These are phyloP conservation scores for Diceros bicornis DNA, from an alignment of 2,797 vertebrate genomes.

Conservation along the genomic window DNA sequence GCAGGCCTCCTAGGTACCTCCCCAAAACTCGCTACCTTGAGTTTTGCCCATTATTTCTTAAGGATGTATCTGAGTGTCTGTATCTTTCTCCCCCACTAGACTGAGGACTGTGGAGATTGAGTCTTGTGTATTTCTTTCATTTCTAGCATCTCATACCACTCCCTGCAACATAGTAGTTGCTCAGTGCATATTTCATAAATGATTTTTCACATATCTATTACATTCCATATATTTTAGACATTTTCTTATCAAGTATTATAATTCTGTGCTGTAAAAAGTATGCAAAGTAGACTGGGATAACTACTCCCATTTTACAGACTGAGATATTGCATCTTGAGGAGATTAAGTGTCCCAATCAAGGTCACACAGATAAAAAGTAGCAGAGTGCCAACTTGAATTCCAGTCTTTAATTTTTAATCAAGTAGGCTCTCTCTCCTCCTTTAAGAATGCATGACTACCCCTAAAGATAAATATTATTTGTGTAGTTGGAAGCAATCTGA, in stretches of 20 bases:
- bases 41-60: neutral
- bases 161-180: neutral
- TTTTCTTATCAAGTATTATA: neutral
- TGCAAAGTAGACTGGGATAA: neutral
- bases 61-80: neutral
- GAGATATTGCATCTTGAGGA: neutral
- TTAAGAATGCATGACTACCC: neutral
- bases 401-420: conserved; percentile 38
- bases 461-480: neutral
- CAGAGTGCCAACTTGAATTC: neutral
- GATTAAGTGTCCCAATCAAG: neutral
- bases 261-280: neutral
- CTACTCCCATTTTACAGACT: conserved; percentile 9
- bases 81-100: neutral
- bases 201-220: neutral
- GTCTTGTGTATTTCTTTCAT: neutral
- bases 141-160: neutral
- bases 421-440: neutral
- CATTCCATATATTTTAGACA: neutral
- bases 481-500: conserved; percentile 4
- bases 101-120: neutral
- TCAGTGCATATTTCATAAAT: conserved; percentile 16
- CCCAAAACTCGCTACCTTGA: neutral
- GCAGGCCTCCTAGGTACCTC: neutral
- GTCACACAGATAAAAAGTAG: neutral